Percentiles rank a stretch among this genome's conserved stretches.
Conservation (phyloP, 2,888 invertebrate genomes). For the Pachycephus smyrnensis region DNA sequence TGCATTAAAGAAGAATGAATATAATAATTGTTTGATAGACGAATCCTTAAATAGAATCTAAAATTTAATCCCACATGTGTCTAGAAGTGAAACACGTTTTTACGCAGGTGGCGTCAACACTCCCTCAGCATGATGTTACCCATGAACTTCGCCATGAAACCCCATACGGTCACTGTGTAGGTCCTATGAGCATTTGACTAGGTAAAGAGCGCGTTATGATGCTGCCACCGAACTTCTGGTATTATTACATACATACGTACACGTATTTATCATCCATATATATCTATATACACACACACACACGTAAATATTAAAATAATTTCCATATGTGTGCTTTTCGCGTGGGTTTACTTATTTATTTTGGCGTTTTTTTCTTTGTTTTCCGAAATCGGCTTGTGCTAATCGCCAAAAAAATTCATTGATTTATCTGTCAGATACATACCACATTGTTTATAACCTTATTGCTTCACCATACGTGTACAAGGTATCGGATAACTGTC, state of each 20-base stretch:
- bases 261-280: too few relatives aligned
- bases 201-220: conserved; percentile 5
- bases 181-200: conserved; percentile 11
- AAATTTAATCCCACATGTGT: not conserved
- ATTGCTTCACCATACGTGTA: too few relatives aligned
- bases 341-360: not conserved
- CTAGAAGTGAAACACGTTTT: conserved; percentile 4
- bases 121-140: conserved; percentile 21
- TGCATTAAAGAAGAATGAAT: not conserved
- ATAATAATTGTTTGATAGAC: not conserved
- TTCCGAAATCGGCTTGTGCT: too few relatives aligned
- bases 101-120: conserved; percentile 22
- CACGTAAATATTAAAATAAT: not conserved
- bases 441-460: too few relatives aligned
- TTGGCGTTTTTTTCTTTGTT: not conserved
- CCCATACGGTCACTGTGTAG: conserved; percentile 15
- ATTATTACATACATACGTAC: not conserved
- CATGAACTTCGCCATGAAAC: conserved; percentile 14
- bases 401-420: too few relatives aligned
- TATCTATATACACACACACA: too few relatives aligned
- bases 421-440: too few relatives aligned
- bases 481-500: too few relatives aligned
- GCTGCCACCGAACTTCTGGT: not conserved
- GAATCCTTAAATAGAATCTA: not conserved
- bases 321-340: not conserved